Base-by-base conservation (phyloP, 2,888 invertebrate species). In the Macropis europaea region DNA sequence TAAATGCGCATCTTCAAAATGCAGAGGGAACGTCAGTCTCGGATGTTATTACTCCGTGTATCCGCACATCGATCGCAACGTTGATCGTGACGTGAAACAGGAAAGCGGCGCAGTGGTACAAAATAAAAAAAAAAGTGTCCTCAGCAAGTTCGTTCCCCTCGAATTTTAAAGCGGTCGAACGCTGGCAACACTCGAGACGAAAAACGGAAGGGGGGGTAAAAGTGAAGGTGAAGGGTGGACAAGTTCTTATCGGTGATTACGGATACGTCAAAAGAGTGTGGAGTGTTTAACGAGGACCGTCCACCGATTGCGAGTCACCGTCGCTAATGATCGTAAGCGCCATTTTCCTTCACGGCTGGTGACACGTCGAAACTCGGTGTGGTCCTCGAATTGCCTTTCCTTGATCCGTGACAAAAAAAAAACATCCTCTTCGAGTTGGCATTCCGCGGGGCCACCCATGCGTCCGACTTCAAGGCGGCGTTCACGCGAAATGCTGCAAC, bases 301-400 rank as follows among this genome's bases (percentile, higher is more conserved):
- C 73, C 77, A 56, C 77, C 73, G 77, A 67, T 57, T 67, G 74
- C 81, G 81, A 86, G 86, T 86, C 86, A 86, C 84, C 79, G 79
- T 86, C 83, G 75, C 78, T 86, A 86, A 86, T 84, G 86, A 84
- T 82, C 79, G 79, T 74, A 72, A 76, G 76, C n/a, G n/a, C 81
- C 73, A 82, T 81, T 81, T 81, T 79, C 79, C 74, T 79, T 82
- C 81, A 76, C 76, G 68, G 34, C 76, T 53, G 76, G 78, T 82
- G 82, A 82, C 82, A 82, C 76, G 70, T 73, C 70, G 80, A 69
- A 82, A 76, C 79, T 73, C 71, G 64, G 82, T 82, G 81, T 81
- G 79, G 81, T 81, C 81, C 76, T 43, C 61, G 62, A 73, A 72
- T 76, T 76, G 52, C 69, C 63, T 70, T 47, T 38, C 73, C 70